phyloP scores from a whole-genome alignment of 1,140 invertebrate genomes.

The Listronotus bonariensis region DNA sequence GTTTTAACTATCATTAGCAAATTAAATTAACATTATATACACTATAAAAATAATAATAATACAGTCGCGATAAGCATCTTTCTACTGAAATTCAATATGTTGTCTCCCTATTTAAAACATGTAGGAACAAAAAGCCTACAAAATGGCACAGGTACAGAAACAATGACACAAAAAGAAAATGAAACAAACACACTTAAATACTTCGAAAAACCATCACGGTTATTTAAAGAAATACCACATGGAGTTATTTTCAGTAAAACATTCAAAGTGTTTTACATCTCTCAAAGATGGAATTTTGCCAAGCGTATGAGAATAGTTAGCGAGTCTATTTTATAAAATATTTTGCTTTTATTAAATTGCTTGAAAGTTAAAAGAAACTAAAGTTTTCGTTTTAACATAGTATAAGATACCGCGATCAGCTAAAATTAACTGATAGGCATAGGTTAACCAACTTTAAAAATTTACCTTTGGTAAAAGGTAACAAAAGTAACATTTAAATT shows the following conservation, averaged over 20 bases:
- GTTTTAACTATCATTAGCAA: too few species aligned
- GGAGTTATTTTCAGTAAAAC: conserved; percentile 30
- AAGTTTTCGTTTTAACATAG: conserved; percentile 7
- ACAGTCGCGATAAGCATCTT: too few species aligned
- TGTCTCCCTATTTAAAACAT: neutral
- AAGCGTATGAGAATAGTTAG: conserved; percentile 27
- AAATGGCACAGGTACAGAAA: conserved; percentile 1
- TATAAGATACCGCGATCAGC: neutral
- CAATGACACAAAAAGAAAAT: conserved; percentile 2
- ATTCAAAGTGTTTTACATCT: conserved; percentile 30
- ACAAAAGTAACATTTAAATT: too few species aligned
- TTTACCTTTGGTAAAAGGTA: too few species aligned
- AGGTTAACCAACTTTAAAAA: too few species aligned
- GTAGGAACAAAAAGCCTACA: neutral
- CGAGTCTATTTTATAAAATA: conserved; percentile 26
- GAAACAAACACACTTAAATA: conserved; percentile 5
- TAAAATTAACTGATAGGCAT: too few species aligned
- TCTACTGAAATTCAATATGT: too few species aligned
- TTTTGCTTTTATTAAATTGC: conserved; percentile 30
- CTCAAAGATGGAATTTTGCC: conserved; percentile 31
- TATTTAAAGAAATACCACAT: conserved; percentile 31
- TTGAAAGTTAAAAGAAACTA: conserved; percentile 12
- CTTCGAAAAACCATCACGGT: conserved; percentile 1
- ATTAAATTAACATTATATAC: too few species aligned
- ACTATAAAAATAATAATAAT: too few species aligned